Percentiles rank a stretch among this genome's conserved stretches.
phyloP scores from a whole-genome alignment of 2,113 vertebrate genomes.

The Tragelaphus strepsiceros region DNA sequence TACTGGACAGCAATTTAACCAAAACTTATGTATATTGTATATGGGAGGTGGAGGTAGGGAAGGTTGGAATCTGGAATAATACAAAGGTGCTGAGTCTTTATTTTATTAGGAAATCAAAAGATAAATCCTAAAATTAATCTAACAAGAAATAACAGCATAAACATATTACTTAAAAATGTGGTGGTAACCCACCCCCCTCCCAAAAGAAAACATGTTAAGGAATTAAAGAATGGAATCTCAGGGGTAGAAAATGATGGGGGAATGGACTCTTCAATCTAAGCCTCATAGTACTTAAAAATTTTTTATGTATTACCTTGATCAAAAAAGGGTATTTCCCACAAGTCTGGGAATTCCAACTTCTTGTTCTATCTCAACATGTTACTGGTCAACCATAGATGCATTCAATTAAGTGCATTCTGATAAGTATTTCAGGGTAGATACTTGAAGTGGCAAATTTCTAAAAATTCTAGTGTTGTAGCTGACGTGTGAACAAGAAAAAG shows the following conservation, averaged over 20 bases:
- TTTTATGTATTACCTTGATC: neutral
- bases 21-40: neutral
- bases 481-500: neutral
- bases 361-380: neutral
- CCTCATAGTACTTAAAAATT: neutral
- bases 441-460: neutral
- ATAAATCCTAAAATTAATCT: neutral
- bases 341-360: conserved; percentile 1
- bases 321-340: neutral
- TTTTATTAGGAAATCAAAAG: neutral
- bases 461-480: neutral
- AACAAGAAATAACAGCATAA: neutral
- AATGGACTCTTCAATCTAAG: neutral
- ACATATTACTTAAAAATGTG: neutral
- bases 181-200: too few species aligned
- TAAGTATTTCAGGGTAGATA: neutral
- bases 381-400: neutral
- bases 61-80: neutral
- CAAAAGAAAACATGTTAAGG: neutral
- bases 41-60: neutral
- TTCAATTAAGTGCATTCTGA: neutral
- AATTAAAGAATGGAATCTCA: neutral
- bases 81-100: neutral
- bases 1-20: neutral
- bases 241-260: neutral